These are phyloP conservation scores for Aplidium turbinatum DNA, from an alignment of 23 tunicate species.

Conservation along the genomic window DNA sequence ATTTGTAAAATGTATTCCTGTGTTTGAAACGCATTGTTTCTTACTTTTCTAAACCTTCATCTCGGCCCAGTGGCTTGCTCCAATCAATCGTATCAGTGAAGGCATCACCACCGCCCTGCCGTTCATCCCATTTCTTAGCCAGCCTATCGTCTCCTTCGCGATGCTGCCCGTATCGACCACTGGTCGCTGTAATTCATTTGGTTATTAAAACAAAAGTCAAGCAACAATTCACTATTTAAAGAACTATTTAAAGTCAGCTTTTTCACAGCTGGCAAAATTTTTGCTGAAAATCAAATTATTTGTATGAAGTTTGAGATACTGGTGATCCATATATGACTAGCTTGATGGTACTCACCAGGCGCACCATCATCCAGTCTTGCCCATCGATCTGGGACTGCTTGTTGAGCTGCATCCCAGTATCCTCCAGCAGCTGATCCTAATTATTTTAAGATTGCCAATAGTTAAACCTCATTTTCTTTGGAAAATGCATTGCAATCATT, in stretches of 20 bases:
- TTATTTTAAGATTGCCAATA: too few relatives aligned
- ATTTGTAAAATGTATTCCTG: too few relatives aligned
- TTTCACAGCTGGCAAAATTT: too few relatives aligned
- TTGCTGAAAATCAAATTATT: too few relatives aligned
- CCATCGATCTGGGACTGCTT: slow-evolving; percentile 73
- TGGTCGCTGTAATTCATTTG: too few relatives aligned
- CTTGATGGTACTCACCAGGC: slow-evolving; percentile 18
- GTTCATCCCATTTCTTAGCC: slow-evolving; percentile 98
- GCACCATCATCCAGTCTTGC: slow-evolving; percentile 64
- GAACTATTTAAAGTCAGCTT: too few relatives aligned
- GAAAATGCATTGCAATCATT: too few relatives aligned
- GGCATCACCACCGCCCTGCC: slow-evolving; percentile 94
- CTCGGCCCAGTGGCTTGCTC: slow-evolving; percentile 90
- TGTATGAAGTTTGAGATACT: too few relatives aligned
- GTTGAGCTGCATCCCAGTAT: slow-evolving; percentile 57
- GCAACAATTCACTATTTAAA: too few relatives aligned
- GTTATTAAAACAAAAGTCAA: too few relatives aligned
- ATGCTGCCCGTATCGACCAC: slow-evolving; percentile 63
- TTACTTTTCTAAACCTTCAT: slow-evolving; percentile 86
- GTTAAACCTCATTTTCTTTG: too few relatives aligned
- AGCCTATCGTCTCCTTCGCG: slow-evolving; percentile 93
- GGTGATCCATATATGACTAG: too few relatives aligned
- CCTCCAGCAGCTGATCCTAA: slow-evolving; percentile 50
- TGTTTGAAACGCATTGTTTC: neutral
- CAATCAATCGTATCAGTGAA: slow-evolving; percentile 93